Evolutionary conservation across 2,113 vertebrate species (phyloP), one percentile per base, ranked within the genome.

Genomic region (Ictidomys tridecemlineatus): DNA sequence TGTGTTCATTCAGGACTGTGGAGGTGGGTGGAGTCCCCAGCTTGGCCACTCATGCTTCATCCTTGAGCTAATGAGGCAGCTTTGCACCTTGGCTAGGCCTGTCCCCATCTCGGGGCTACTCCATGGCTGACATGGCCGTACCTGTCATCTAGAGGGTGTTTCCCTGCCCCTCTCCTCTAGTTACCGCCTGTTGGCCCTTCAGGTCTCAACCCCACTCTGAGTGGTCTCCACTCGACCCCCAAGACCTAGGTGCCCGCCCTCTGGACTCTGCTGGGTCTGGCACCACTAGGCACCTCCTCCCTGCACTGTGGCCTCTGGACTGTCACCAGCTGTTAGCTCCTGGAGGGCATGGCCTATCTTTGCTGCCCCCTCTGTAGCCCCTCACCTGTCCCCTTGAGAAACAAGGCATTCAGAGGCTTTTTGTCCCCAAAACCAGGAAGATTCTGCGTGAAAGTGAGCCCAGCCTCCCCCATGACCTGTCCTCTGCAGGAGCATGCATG

Each of bases 401-500:
- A n/a, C n/a, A n/a, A n/a, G n/a, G n/a, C n/a, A n/a, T n/a, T n/a
- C n/a, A n/a, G n/a, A n/a, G n/a, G n/a, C n/a, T n/a, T n/a, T n/a
- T n/a, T n/a, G n/a, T n/a, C n/a, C n/a, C 77, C n/a, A n/a, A 42
- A 53, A 42, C n/a, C 48, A 5, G 79, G 30, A 17, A 69, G 2
- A n/a, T 48, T n/a, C 53, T 53, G n/a, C 39, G 58, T n/a, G 16
- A 45, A 48, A 28, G 53, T 3, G 56, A n/a, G 61, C 37, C 48
- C 30, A 5, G 53, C 24, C 67, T 28, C 82, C 16, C 13, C 32
- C 1, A 1, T 0, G 8, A 22, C 45, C 32, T 17, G 16, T 17
- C 58, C 72, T 61, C 45, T 30, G 20, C 56, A 2, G 42, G 77
- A 70, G 39, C 0, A 0, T 53, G 39, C 0, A 0, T 53, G 20